Evolutionary conservation across 2,888 invertebrate genomes (phyloP), one percentile per base, ranked within the genome.

Genomic region (Ariolimax columbianus): DNA sequence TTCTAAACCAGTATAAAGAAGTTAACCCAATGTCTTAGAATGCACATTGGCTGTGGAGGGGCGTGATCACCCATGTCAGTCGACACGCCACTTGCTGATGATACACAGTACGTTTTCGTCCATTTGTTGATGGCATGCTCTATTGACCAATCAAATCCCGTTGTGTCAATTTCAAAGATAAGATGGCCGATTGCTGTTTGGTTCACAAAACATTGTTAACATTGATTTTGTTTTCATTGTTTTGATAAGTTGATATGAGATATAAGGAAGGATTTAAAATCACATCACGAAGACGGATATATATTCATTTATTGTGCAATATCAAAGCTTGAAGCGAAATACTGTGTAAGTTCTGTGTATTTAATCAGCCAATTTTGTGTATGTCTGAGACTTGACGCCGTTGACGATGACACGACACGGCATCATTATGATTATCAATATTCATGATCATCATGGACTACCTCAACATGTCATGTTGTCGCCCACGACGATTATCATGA

Each of bases 141-240:
- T n/a, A 55, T 81, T 40, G 33, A 47, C 81, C 81, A 81, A 81
- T 81, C 72, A 81, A 47, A 81, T 0, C 23, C 6, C 36, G 14
- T 17, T 70, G 59, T 81, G 72, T 26, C 23, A 72, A 72, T 55
- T 81, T 81, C 81, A 81, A 81, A 70, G 70, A 17, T 72, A 72
- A 80, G 17, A 80, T 80, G 80, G 80, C 72, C 81, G 68, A 80
- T 47, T 7, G 43, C 47, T 33, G 14, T 36, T 78, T 33, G 9
- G 0, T n/a, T n/a, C n/a, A 70, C 33, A n/a, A 78, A 63, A 26
- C 40, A 14, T 66, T 47, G 40, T 78, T 23, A 78, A 40, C 59
- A 40, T 43, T 30, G 1, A 7, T 0, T 30, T 78, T 40, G 38
- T 78, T 78, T 30, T 63, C 78, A 59, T 2, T 43, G 78, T 63